phyloP scores from a whole-genome alignment of 2,797 vertebrate species.

The Danio tinwini region DNA sequence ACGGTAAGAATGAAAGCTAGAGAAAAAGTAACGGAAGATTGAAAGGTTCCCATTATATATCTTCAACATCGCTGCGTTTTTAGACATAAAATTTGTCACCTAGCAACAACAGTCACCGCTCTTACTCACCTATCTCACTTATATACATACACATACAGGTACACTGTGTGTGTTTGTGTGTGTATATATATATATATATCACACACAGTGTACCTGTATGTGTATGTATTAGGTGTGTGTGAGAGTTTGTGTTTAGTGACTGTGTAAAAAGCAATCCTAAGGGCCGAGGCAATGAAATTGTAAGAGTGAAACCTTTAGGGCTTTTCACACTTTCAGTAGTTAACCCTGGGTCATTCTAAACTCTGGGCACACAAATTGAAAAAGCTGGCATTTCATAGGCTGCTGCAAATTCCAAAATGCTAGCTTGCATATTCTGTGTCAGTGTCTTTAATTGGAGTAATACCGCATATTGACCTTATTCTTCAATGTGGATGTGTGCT shows the following conservation, averaged over 20 bases:
- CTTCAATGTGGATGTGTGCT: no score
- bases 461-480: no score
- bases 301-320: background rate
- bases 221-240: conserved; percentile 13
- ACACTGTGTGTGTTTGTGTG: no score
- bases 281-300: conserved; percentile 45
- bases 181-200: no score
- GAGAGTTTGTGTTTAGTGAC: conserved; percentile 54
- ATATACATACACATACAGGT: conserved; percentile 36
- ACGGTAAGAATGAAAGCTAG: conserved; percentile 38
- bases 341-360: no score
- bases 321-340: background rate
- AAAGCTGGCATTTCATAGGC: no score
- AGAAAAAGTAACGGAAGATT: conserved; percentile 23
- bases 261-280: conserved; percentile 56
- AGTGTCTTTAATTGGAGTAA: no score
- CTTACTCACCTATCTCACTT: conserved; percentile 55
- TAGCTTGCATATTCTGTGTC: no score
- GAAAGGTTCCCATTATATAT: conserved; percentile 20
- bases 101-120: conserved; percentile 75
- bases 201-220: no score
- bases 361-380: no score
- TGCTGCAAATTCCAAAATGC: no score
- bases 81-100: conserved; percentile 66
- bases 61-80: conserved; percentile 40